Conservation (phyloP, 2,797 vertebrate genomes). For the Gymnothorax javanicus region DNA sequence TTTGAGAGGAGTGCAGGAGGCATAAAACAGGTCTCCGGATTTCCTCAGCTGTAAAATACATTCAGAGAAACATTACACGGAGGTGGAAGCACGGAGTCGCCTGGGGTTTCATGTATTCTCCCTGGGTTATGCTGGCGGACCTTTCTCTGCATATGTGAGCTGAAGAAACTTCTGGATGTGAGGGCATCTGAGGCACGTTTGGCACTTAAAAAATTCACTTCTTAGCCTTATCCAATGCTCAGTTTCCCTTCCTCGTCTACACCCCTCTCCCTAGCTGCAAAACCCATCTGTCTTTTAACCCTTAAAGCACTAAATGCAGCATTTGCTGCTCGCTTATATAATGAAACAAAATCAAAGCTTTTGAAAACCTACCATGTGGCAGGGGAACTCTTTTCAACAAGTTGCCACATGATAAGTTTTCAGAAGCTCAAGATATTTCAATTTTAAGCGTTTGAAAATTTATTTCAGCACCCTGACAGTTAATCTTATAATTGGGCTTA, state of each 20-base stretch:
- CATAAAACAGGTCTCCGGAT: neutral
- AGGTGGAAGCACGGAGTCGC: neutral
- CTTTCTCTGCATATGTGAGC: neutral
- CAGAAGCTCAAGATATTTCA: no score
- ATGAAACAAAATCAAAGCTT: no score
- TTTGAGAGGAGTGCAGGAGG: neutral
- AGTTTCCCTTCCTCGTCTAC: neutral
- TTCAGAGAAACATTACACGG: neutral
- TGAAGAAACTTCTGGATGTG: neutral
- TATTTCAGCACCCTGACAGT: no score
- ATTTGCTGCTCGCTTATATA: no score
- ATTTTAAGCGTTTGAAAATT: no score
- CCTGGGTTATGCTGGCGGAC: neutral
- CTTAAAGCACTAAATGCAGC: no score
- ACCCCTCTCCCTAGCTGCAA: no score
- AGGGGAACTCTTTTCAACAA: no score
- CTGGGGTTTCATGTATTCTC: neutral
- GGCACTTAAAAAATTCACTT: neutral
- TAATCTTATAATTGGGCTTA: no score
- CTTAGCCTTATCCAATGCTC: neutral
- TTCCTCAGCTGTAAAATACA: neutral
- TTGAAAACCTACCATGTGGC: no score
- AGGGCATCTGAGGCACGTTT: neutral
- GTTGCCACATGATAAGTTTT: no score
- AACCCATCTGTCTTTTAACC: no score